Evolutionary conservation across 2,888 invertebrate species (phyloP), one percentile per base, ranked within the genome.

Genomic region (Drosophila neoperkinsi): DNA sequence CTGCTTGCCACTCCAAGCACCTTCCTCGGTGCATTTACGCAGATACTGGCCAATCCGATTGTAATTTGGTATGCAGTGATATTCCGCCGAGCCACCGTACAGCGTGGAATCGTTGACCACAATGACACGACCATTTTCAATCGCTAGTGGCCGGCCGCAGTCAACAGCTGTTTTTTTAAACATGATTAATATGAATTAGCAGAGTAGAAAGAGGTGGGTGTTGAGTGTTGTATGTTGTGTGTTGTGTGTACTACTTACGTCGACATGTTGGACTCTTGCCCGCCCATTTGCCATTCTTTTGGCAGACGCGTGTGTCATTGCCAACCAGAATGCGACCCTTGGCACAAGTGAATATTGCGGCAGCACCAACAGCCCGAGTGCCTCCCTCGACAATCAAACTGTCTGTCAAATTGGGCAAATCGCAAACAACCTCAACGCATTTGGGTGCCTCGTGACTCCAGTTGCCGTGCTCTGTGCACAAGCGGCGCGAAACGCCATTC

Each of bases 401-500:
- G 0, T 93, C 92, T 52, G 94, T 94, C 1, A 93, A 84, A 75
- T 95, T 95, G 57, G 97, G 97, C 81, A 96, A 95, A 71, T 94
- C 94, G 91, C 97, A 98, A 46, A 96, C 96, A 73, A 97, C 97
- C 94, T 97, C 97, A 95, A 95, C 95, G 91, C 98, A 98, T n/a
- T 94, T 91, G 0, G 98, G 98, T 0, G 96, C 94, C 69, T 96
- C 97, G 25, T 97, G 96, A 88, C 97, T 97, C 98, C 98, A 98
- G 0, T 97, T 97, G 58, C 96, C 97, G 90, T 98, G 96, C 90
- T 98, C 98, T 62, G 97, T 95, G 90, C 98, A 98, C 60, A 97
- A 93, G 70, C 98, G 94, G 61, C 98, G 94, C 4, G 97, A 96
- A 4, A 97, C 96, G 0, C 98, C 98, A 79, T 96, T 96, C 16